Evolutionary conservation across 2,797 vertebrate species (phyloP).

Genomic region (Pantherophis alleghaniensis): DNA sequence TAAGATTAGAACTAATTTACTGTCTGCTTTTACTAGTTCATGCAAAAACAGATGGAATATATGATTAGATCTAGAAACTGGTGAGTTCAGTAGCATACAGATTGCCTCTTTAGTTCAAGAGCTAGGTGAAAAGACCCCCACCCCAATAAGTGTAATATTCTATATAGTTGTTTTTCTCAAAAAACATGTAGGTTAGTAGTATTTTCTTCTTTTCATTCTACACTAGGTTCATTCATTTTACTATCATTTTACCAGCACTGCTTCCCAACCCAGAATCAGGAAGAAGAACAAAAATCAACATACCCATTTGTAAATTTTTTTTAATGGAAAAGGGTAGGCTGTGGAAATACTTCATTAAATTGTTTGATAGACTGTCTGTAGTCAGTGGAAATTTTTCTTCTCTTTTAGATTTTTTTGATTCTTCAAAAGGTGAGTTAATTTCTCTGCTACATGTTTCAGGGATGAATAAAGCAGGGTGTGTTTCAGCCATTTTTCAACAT

Average conservation of each 20-base stretch:
- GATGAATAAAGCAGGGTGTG: neutral
- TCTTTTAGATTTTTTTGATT: slow-evolving; percentile 30
- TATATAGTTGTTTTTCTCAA: slow-evolving; percentile 11
- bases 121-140: slow-evolving; percentile 12
- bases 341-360: slow-evolving; percentile 67
- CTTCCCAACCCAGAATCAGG: slow-evolving; percentile 30
- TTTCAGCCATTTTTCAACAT: slow-evolving; percentile 31
- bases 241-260: rapidly evolving
- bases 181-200: neutral
- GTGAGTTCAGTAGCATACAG: slow-evolving; percentile 38
- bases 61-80: slow-evolving; percentile 49
- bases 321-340: slow-evolving; percentile 54
- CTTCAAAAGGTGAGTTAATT: slow-evolving; percentile 47
- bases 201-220: neutral
- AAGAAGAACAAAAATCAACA: slow-evolving; percentile 41
- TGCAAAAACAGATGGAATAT: slow-evolving; percentile 63
- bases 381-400: slow-evolving; percentile 40
- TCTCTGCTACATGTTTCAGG: slow-evolving; percentile 1
- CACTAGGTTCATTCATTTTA: slow-evolving; percentile 13
- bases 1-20: slow-evolving; percentile 49
- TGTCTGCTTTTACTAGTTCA: slow-evolving; percentile 56
- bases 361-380: slow-evolving; percentile 55
- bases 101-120: slow-evolving; percentile 46
- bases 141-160: slow-evolving; percentile 29
- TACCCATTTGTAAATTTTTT: slow-evolving; percentile 57